Percentiles rank a stretch among this genome's conserved stretches.
Evolutionary conservation across 1,140 invertebrate species (phyloP).

Genomic region (Pristionchus pacificus): DNA sequence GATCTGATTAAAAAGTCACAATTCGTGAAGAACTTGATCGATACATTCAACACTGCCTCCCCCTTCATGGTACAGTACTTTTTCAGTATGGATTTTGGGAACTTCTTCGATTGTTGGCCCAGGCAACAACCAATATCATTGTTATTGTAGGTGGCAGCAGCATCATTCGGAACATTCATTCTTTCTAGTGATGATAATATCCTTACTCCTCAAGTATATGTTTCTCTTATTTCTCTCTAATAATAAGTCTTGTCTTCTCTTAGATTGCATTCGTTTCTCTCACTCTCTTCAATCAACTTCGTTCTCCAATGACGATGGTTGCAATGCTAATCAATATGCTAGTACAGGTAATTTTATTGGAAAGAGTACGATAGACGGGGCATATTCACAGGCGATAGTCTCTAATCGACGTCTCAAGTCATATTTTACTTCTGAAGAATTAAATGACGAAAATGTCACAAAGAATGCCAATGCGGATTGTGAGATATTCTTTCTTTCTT

Average conservation of each 20-base stretch:
- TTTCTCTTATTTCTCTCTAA: not conserved
- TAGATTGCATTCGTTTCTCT: conserved; percentile 10
- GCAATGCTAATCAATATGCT: not conserved
- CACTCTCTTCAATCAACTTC: conserved; percentile 14
- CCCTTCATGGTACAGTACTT: conserved; percentile 6
- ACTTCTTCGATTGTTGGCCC: not conserved
- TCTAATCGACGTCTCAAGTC: conserved; percentile 49
- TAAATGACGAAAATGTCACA: conserved; percentile 24
- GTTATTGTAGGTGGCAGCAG: conserved; percentile 1
- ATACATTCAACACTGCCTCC: conserved; percentile 1
- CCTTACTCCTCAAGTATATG: not conserved
- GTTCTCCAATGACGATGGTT: not conserved
- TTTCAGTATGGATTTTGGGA: not conserved
- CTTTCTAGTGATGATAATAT: conserved; percentile 6
- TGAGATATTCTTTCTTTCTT: too few relatives aligned
- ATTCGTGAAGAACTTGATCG: not conserved
- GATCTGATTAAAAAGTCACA: conserved; percentile 2
- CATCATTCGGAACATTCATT: conserved; percentile 1
- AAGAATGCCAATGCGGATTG: conserved; percentile 24
- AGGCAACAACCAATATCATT: not conserved
- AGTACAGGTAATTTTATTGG: conserved; percentile 4
- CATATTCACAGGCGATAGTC: conserved; percentile 25
- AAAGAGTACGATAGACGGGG: not conserved
- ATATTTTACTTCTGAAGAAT: conserved; percentile 53
- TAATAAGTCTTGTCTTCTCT: too few relatives aligned